Evolutionary conservation across 2,888 invertebrate genomes (phyloP).

Genomic region (Myathropa florea): DNA sequence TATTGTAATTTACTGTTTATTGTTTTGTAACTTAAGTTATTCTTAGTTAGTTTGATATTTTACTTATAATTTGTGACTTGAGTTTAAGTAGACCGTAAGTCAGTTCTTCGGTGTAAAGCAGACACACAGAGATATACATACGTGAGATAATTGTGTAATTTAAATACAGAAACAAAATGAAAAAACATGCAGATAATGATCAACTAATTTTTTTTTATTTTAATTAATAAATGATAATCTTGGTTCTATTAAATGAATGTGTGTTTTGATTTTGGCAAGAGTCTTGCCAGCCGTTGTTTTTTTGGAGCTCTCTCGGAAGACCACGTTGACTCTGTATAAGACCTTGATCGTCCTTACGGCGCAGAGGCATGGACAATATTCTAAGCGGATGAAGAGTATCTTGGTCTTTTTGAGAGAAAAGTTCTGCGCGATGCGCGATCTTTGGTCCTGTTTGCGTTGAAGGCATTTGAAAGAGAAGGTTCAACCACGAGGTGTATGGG

Average conservation of each 20-base stretch:
- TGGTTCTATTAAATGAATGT: conserved; percentile 43
- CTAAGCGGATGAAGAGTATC: too few relatives aligned
- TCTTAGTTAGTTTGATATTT: conserved; percentile 36
- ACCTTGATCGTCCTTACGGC: too few relatives aligned
- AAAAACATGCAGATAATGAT: conserved; percentile 48
- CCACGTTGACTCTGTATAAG: too few relatives aligned
- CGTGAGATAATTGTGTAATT: conserved; percentile 40
- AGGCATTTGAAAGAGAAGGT: too few relatives aligned
- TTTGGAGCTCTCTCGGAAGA: too few relatives aligned
- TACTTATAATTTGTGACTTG: conserved; percentile 53
- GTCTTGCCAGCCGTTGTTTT: too few relatives aligned
- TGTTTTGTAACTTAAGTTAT: conserved; percentile 49
- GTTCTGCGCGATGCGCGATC: too few relatives aligned
- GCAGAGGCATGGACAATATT: too few relatives aligned
- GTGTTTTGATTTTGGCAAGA: conserved; percentile 1
- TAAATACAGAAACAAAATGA: conserved; percentile 35
- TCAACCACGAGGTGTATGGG: too few relatives aligned
- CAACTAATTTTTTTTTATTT: conserved; percentile 61
- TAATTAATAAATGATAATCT: conserved; percentile 63
- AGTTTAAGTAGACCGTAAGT: conserved; percentile 48
- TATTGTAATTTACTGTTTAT: conserved; percentile 54
- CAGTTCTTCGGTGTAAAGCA: conserved; percentile 51
- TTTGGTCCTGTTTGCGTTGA: too few relatives aligned
- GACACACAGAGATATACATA: conserved; percentile 9
- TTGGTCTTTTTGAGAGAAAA: too few relatives aligned